Evolutionary conservation across 2,888 invertebrate genomes (phyloP).

Genomic region (Aphidius colemani): DNA sequence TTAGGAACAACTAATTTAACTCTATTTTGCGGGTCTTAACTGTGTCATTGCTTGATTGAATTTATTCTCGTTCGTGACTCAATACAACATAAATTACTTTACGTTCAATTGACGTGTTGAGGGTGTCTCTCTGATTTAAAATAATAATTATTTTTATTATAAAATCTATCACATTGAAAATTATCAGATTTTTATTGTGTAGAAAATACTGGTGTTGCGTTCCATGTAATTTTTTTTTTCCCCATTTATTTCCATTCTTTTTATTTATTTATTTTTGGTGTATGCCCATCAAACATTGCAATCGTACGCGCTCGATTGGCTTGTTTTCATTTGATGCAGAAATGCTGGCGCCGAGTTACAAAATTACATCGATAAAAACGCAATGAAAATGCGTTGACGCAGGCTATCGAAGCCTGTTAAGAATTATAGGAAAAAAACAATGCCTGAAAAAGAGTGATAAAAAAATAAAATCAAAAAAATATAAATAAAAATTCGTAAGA

Average conservation of each 20-base stretch:
- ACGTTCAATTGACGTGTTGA: conserved; percentile 8
- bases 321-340: conserved; percentile 35
- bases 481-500: conserved; percentile 1
- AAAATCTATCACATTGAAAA: neutral
- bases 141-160: neutral
- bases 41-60: neutral
- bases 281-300: conserved; percentile 23
- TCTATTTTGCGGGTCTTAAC: too few relatives aligned
- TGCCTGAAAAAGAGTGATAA: conserved; percentile 26
- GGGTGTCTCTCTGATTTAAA: conserved; percentile 9
- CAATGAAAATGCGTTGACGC: conserved; percentile 38
- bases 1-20: conserved; percentile 2
- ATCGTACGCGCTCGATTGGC: conserved; percentile 37
- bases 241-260: conserved; percentile 16
- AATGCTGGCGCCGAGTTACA: conserved; percentile 38
- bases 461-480: conserved; percentile 3
- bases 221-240: conserved; percentile 1
- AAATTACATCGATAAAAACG: conserved; percentile 51
- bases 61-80: conserved; percentile 13
- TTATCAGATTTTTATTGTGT: too few relatives aligned
- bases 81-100: conserved; percentile 6
- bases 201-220: too few relatives aligned
- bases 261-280: conserved; percentile 28
- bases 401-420: conserved; percentile 29
- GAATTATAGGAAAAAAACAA: conserved; percentile 19